Base-by-base conservation (phyloP, 2,113 vertebrate genomes). In the Arenaria interpres region DNA sequence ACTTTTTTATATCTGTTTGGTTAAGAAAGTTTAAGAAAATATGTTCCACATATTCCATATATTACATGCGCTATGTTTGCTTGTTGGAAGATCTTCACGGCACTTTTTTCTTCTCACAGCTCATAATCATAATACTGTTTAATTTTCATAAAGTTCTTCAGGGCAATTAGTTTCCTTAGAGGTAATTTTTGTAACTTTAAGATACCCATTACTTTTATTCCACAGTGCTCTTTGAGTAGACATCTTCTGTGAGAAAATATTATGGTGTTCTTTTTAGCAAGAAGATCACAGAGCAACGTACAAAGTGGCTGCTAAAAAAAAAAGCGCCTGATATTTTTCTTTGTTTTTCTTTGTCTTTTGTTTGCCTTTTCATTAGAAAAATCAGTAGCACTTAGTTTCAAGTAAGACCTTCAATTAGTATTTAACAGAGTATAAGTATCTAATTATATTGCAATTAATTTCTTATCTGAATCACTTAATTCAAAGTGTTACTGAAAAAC, bases 391-490 rank as follows among this genome's bases (percentile, higher is more conserved):
- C 27, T 93, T 91, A 60, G 19, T 81, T 90, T 96, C 59, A 91
- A 83, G 39, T 92, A 83, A 89, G 24, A 48, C 71, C 77, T 97
- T 95, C 60, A 95, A 51, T 98, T 95, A 94, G 62, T 59, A 64
- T 82, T 94, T 95, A 94, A 86, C n/a, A 90, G 25, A 84, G 37
- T 88, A 17, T 75, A 95, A 82, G 82, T 91, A 74, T 84, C 53
- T 80, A 84, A 92, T 95, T 96, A 84, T 71, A 68, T 89, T 45
- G 76, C 71, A 83, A 83, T 94, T 97, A 96, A 76, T 90, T 81
- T 33, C 77, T 96, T 96, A 82, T 96, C 85, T 88, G 67, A 96
- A 96, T 93, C 33, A 73, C 20, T 84, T 93, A 75, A 91, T 85
- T 87, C 57, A 60, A 90, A 95, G 33, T 35, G 11, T 69, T 56